Conservation (phyloP, 2,797 vertebrate genomes). For the Oreochromis grahami region DNA sequence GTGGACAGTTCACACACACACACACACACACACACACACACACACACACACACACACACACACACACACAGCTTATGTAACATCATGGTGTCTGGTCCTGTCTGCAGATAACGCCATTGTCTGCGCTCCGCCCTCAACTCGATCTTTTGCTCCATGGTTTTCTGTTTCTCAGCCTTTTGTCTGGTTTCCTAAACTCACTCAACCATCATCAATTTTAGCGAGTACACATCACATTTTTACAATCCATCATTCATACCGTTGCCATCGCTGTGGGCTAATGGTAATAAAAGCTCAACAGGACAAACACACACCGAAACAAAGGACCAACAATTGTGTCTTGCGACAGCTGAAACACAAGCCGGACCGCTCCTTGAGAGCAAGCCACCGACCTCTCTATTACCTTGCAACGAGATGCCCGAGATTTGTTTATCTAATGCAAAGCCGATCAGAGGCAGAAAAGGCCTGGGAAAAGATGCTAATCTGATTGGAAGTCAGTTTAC, state of each 20-base stretch:
- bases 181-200: background rate
- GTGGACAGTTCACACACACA: background rate
- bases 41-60: background rate
- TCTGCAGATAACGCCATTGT: slow-evolving; percentile 34
- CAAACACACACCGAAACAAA: background rate
- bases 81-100: slow-evolving; percentile 18
- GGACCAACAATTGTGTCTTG: slow-evolving; percentile 2
- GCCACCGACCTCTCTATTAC: slow-evolving; percentile 25
- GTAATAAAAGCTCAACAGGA: background rate
- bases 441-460: background rate
- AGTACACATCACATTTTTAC: background rate
- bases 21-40: background rate
- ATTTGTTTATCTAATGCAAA: slow-evolving; percentile 6
- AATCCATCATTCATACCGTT: background rate
- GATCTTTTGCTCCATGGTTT: background rate
- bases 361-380: background rate
- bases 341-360: slow-evolving; percentile 25
- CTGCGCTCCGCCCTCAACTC: slow-evolving; percentile 12
- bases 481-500: background rate
- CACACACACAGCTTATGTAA: slow-evolving; percentile 31
- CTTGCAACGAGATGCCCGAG: slow-evolving; percentile 2
- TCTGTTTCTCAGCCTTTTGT: background rate
- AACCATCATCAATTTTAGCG: background rate
- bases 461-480: slow-evolving; percentile 19
- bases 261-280: background rate